Evolutionary conservation across 1,140 invertebrate species (phyloP), one percentile per base, ranked within the genome.

Genomic region (Conus betulinus): DNA sequence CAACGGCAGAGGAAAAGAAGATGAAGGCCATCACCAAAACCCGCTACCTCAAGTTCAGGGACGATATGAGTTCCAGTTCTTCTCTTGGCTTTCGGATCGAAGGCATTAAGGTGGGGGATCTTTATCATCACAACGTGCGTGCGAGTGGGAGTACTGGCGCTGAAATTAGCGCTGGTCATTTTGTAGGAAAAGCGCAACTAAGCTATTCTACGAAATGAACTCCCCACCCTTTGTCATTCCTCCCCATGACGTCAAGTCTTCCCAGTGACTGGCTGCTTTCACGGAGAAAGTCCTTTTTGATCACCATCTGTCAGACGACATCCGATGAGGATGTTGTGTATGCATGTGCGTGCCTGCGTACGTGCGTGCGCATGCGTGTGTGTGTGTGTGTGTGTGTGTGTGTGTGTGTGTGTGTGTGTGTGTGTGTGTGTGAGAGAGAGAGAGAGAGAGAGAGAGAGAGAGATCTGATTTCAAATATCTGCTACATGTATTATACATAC

Each of bases 21-120:
- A 95, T 98, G 88, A 97, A 98, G 95, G 98, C 98, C 52, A 98
- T 99, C 2, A 99, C 98, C 1, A 99, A 99, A 95, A 98, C 98
- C 0, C 96, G 98, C 15, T 99, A 99, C 94, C 99, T 99, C 98
- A 97, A 99, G 27, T 99, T 98, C 98, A 96, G 99, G 82, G 99
- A 99, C 96, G 98, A 98, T 8, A 99, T 99, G 93, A 99, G 98
- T 27, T 99, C 98, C 39, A 99, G 98, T 6, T 97, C 98, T 0
- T 98, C 97, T 6, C 96, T 99, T 39, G 99, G 98, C 84, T 99
- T 99, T 95, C 96, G 99, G 89, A 98, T 99, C 91, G 99, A 99
- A 95, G 99, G 98, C 11, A 98, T 99, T 88, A 98, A 99, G 95
- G 97, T 97, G 94, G 57, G 5, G 5, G 10, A 20, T n/a, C 6